Percentiles rank a stretch among this genome's conserved stretches.
Conservation (phyloP, 2,113 vertebrate species). For the Synodontis membranacea region DNA sequence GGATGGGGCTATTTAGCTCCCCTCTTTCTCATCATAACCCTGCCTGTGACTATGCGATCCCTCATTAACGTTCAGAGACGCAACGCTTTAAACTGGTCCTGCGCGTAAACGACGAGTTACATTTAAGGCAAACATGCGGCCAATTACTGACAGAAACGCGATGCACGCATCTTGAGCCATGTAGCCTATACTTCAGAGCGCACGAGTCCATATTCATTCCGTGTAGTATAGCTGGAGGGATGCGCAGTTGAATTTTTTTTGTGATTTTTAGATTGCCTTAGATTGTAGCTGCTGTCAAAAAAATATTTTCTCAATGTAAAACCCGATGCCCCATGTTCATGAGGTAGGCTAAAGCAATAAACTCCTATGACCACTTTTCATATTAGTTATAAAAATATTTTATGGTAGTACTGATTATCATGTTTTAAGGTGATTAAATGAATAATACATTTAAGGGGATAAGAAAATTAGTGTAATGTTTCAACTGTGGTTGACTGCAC, state of each 20-base stretch:
- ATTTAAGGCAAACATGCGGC: conserved; percentile 56
- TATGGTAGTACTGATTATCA: neutral
- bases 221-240: neutral
- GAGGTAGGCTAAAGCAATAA: neutral
- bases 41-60: conserved; percentile 53
- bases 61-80: conserved; percentile 48
- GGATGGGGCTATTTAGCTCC: neutral
- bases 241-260: neutral
- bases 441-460: neutral
- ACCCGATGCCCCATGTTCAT: neutral
- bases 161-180: conserved; percentile 35
- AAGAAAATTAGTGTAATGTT: neutral
- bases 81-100: conserved; percentile 48
- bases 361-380: neutral
- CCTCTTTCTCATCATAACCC: conserved; percentile 45
- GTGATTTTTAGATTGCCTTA: neutral
- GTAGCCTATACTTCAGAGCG: neutral
- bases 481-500: neutral
- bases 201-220: neutral
- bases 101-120: conserved; percentile 55
- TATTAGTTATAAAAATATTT: neutral
- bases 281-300: neutral
- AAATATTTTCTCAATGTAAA: neutral
- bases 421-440: neutral
- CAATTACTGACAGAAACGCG: conserved; percentile 53